Evolutionary conservation across 2,888 invertebrate species (phyloP), one percentile per base, ranked within the genome.

Genomic region (Syrista parreyssii): DNA sequence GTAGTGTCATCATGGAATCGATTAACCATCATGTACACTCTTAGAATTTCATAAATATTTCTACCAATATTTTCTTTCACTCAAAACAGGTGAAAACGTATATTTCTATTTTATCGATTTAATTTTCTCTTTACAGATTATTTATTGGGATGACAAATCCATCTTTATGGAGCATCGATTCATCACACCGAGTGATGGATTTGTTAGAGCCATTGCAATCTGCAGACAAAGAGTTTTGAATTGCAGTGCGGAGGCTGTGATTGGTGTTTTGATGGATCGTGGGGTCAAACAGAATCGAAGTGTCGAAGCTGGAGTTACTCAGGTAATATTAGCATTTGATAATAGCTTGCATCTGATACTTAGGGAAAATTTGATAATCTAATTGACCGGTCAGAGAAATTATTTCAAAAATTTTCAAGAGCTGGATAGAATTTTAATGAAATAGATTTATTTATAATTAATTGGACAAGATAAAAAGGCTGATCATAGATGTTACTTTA

Each of bases 131-230:
- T 23, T 55, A 68, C 91, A 96, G 96, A 94, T 97, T 75, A 93
- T 96, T 76, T 97, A 96, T 89, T 98, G 97, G 97, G 97, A 98
- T 89, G 94, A 95, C 6, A 94, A 95, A 84, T 95, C 95, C 35
- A 93, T 98, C 77, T 98, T 96, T 89, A 94, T 97, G 93, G 97
- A 97, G 89, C 97, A 98, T 89, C 94, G 96, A 82, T 95, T 97
- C 83, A 92, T 96, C 34, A 95, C 96, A 0, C 92, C 95, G 6
- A 88, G 88, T n/a, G 97, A 97, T 86, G 93, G 94, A 35, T 96
- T 96, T 91, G 92, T 95, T n/a, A 93, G 93, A 74, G 93, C 93
- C n/a, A 90, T 91, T 74, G 91, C 91, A 40, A 90, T 91, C 75
- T 91, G 91, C 79, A 88, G 91, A 81, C 93, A 90, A 80, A 88